These are phyloP conservation scores for Marmota flaviventris DNA, from an alignment of 2,113 vertebrate genomes.

Conservation along the genomic window DNA sequence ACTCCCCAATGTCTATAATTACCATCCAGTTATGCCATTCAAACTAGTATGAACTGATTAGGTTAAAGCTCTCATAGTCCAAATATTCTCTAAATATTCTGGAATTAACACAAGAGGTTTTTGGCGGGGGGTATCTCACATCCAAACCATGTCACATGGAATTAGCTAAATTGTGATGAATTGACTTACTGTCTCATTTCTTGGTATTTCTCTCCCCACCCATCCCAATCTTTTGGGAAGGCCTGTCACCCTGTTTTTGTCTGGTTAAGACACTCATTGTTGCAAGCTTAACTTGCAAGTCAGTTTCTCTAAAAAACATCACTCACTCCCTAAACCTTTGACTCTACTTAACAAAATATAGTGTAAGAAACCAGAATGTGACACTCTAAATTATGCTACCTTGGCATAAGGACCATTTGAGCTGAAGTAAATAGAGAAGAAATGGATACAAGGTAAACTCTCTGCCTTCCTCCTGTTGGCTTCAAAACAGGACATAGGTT, in stretches of 20 bases:
- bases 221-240: background rate
- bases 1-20: too few species aligned
- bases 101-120: too few species aligned
- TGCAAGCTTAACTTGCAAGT: background rate
- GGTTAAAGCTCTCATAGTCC: too few species aligned
- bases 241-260: background rate
- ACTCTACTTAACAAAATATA: background rate
- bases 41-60: too few species aligned
- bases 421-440: background rate
- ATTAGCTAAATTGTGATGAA: background rate
- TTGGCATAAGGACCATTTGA: background rate
- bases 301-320: background rate
- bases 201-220: background rate
- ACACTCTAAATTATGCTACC: too few species aligned
- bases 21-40: too few species aligned
- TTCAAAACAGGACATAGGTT: background rate
- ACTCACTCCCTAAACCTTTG: background rate
- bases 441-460: background rate
- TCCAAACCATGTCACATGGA: background rate
- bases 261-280: background rate
- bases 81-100: too few species aligned
- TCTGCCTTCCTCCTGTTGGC: background rate
- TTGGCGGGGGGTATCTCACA: too few species aligned
- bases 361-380: background rate
- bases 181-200: background rate